phyloP scores from a whole-genome alignment of 2,113 vertebrate genomes.

The Vireo altiloquus region DNA sequence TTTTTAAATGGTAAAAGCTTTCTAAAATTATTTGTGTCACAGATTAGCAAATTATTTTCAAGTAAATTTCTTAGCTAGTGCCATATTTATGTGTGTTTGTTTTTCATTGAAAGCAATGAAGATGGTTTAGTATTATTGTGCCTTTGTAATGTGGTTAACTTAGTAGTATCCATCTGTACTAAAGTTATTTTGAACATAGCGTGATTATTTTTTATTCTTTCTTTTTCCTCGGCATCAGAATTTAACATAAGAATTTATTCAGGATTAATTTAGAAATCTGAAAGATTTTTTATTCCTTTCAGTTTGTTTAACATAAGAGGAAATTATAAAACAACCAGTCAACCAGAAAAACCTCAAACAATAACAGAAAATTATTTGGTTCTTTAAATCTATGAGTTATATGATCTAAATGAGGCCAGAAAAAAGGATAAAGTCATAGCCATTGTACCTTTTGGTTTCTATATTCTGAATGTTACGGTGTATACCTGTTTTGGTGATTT shows the following conservation, averaged over 20 bases:
- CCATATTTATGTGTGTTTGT: background rate
- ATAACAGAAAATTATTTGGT: background rate
- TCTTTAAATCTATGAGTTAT: background rate
- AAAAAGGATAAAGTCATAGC: background rate
- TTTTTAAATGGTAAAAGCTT: background rate
- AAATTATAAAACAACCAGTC: background rate
- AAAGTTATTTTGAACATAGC: background rate
- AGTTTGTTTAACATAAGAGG: background rate
- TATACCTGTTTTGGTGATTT: background rate
- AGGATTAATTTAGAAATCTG: background rate
- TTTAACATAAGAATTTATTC: background rate
- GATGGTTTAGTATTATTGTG: background rate
- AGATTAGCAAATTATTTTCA: background rate
- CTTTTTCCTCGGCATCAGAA: background rate
- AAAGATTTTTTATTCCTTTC: background rate
- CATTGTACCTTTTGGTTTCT: background rate
- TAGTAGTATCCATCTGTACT: background rate
- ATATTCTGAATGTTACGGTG: background rate
- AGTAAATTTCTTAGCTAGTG: background rate
- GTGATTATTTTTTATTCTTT: background rate
- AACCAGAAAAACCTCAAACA: background rate
- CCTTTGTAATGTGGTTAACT: background rate
- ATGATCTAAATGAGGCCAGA: background rate
- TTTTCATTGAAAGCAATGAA: background rate
- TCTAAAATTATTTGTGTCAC: background rate